phyloP scores from a whole-genome alignment of 2,888 invertebrate species.

The Xanthorhoe spadicearia region DNA sequence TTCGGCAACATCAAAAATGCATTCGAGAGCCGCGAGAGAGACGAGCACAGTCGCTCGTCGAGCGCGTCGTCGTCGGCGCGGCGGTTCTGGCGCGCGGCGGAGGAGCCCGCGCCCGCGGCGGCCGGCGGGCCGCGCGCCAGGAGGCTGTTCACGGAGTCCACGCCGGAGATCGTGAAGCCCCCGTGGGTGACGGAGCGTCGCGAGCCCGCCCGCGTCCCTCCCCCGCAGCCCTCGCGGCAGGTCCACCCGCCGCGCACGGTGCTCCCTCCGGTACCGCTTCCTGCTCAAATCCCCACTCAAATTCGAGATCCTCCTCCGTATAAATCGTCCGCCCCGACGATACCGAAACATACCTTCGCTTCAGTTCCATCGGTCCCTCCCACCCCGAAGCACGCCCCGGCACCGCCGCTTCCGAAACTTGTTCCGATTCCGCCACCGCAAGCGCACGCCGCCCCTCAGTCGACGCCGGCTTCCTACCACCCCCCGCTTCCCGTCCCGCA shows the following conservation, averaged over 20 bases:
- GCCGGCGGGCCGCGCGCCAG: slow-evolving; percentile 49
- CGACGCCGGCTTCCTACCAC: slow-evolving; percentile 41
- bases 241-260: slow-evolving; percentile 34
- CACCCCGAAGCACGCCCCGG: slow-evolving; percentile 28
- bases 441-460: slow-evolving; percentile 24
- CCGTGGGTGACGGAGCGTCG: slow-evolving; percentile 77
- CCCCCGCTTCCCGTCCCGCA: slow-evolving; percentile 52
- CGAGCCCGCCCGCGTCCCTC: slow-evolving; percentile 48
- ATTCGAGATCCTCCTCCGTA: slow-evolving; percentile 24
- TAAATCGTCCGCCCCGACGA: slow-evolving; percentile 28
- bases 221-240: slow-evolving; percentile 46
- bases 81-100: slow-evolving; percentile 87
- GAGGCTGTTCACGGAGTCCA: slow-evolving; percentile 59
- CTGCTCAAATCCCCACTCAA: slow-evolving; percentile 26
- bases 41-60: slow-evolving; percentile 70
- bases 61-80: slow-evolving; percentile 81
- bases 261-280: slow-evolving; percentile 25
- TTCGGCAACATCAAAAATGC: slow-evolving; percentile 93
- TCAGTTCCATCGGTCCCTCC: slow-evolving; percentile 28
- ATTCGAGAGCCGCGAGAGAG: slow-evolving; percentile 87
- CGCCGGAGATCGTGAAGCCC: slow-evolving; percentile 68
- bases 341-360: slow-evolving; percentile 14
- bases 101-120: slow-evolving; percentile 74
- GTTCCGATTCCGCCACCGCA: slow-evolving; percentile 20
- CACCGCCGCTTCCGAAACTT: slow-evolving; percentile 16